A percentile compares a stretch with the other conserved stretches of the same genome.
Conservation (phyloP, 2,888 invertebrate genomes). For the Chalcosyrphus nemorum region DNA sequence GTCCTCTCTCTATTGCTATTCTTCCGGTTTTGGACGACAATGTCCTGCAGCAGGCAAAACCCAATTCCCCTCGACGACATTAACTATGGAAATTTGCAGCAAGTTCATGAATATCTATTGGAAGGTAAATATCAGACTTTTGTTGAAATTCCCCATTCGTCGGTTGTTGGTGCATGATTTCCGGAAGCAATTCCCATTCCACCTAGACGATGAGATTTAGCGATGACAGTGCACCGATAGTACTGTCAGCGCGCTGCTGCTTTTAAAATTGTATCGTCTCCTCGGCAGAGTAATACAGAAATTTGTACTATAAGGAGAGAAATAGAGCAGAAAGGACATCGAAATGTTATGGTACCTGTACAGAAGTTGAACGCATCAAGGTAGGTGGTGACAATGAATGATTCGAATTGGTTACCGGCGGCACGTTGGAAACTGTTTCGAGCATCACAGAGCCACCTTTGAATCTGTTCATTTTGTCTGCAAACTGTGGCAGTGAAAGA, state of each 20-base stretch:
- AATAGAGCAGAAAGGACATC: neutral
- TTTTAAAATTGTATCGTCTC: neutral
- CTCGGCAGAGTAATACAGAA: conserved; percentile 25
- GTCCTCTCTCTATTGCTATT: neutral
- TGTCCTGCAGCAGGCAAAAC: neutral
- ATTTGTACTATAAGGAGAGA: conserved; percentile 24
- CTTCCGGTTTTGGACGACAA: neutral
- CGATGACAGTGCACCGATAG: conserved; percentile 1
- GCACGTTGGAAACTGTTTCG: neutral
- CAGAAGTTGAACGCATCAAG: neutral
- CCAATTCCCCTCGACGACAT: neutral
- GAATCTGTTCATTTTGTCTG: conserved; percentile 29
- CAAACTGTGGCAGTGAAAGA: conserved; percentile 14
- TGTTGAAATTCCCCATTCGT: conserved; percentile 18
- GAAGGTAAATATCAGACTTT: conserved; percentile 36
- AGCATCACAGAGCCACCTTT: neutral
- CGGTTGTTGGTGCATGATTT: conserved; percentile 42
- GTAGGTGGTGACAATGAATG: conserved; percentile 29
- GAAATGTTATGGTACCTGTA: conserved; percentile 1
- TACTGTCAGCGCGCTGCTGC: neutral
- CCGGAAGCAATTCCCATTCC: conserved; percentile 41
- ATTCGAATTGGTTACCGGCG: neutral
- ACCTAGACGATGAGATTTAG: conserved; percentile 39
- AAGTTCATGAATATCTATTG: conserved; percentile 63
- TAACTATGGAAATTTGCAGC: conserved; percentile 54